Evolutionary conservation across 2,888 invertebrate genomes (phyloP).

Genomic region (Lasioglossum oenotherae): DNA sequence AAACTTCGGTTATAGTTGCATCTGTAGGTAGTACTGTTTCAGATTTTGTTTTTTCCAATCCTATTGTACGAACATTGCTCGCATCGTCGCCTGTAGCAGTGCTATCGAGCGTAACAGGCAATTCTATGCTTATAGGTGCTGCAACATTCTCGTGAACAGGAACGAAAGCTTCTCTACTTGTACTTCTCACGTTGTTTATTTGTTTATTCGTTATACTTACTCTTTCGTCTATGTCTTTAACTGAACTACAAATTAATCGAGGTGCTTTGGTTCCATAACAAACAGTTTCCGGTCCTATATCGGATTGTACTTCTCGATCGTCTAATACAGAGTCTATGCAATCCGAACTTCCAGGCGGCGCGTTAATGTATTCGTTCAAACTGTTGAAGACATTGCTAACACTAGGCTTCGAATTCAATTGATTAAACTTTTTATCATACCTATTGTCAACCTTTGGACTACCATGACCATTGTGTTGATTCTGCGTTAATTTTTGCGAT

Average conservation of each 20-base stretch:
- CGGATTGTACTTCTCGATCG: constrained; percentile 34
- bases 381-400: constrained; percentile 88
- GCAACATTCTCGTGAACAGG: constrained; percentile 23
- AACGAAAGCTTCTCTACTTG: constrained; percentile 17
- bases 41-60: not conserved
- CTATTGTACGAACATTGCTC: constrained; percentile 19
- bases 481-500: constrained; percentile 77
- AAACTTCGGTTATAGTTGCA: constrained; percentile 35
- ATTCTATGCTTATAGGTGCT: constrained; percentile 9
- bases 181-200: constrained; percentile 5
- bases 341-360: constrained; percentile 78
- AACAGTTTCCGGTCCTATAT: constrained; percentile 31
- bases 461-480: constrained; percentile 76
- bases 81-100: constrained; percentile 25
- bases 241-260: constrained; percentile 29
- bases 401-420: constrained; percentile 84
- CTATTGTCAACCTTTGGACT: constrained; percentile 75
- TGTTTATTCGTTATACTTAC: constrained; percentile 19
- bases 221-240: constrained; percentile 23
- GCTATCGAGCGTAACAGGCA: constrained; percentile 16
- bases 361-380: constrained; percentile 87
- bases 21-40: constrained; percentile 40
- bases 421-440: constrained; percentile 80
- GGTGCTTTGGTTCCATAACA: constrained; percentile 24
- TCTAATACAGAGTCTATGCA: constrained; percentile 54